Evolutionary conservation across 1,140 invertebrate genomes (phyloP).

Genomic region (Eumaeus atala): DNA sequence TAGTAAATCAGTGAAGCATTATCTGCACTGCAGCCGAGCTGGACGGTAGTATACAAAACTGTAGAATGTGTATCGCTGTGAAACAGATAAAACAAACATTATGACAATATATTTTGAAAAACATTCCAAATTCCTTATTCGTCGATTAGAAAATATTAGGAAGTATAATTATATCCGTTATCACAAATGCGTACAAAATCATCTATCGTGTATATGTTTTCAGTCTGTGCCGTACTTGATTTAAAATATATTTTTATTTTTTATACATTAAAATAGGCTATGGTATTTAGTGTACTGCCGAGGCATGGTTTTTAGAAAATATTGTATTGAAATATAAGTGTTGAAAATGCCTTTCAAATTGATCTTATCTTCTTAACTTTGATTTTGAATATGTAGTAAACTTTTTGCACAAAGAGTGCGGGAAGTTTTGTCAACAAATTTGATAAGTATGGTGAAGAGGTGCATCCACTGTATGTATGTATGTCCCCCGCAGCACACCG

Average conservation of each 20-base stretch:
- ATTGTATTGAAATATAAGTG: slow-evolving; percentile 17
- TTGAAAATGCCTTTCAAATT: background rate
- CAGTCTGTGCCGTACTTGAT: slow-evolving; percentile 2
- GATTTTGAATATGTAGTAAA: background rate
- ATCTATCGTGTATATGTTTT: slow-evolving; percentile 10
- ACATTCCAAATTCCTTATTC: slow-evolving; percentile 52
- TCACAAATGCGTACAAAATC: background rate
- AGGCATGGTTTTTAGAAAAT: slow-evolving; percentile 18
- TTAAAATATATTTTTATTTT: slow-evolving; percentile 10
- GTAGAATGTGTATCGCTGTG: too few relatives aligned
- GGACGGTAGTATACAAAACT: too few relatives aligned
- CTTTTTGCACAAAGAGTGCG: background rate
- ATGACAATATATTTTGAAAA: slow-evolving; percentile 19
- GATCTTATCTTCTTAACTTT: background rate
- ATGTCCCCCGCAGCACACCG: background rate
- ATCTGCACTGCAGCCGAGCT: too few relatives aligned
- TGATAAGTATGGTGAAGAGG: background rate
- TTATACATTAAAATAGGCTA: slow-evolving; percentile 6
- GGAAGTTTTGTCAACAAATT: background rate
- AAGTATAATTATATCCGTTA: background rate
- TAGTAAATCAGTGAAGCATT: too few relatives aligned
- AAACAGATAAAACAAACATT: background rate
- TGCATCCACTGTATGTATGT: background rate
- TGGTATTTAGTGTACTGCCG: slow-evolving; percentile 11
- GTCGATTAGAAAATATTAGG: slow-evolving; percentile 20